phyloP scores from a whole-genome alignment of 1,140 invertebrate genomes.

The Aphis gossypii region DNA sequence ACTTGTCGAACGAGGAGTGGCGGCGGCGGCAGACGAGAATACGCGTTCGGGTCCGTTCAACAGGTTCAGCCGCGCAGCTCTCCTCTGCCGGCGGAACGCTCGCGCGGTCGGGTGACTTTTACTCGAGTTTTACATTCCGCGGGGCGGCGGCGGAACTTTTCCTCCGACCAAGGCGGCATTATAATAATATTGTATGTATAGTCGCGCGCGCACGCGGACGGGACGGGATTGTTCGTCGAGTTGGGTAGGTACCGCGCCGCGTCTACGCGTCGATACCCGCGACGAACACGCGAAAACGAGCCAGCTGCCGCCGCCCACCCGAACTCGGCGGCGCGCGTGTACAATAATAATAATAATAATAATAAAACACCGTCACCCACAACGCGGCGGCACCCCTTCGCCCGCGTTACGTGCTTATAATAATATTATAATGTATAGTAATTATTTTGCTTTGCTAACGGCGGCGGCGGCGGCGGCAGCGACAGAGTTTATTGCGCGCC shows the following conservation, averaged over 20 bases:
- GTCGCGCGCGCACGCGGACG: no score
- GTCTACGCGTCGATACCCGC: neutral
- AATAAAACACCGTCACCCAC: neutral
- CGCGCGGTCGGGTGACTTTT: neutral
- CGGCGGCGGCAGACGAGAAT: neutral
- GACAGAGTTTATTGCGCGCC: slow-evolving; percentile 18
- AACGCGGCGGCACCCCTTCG: neutral
- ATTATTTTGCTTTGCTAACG: slow-evolving; percentile 11
- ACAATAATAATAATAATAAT: neutral
- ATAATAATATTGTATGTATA: neutral
- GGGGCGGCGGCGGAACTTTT: neutral
- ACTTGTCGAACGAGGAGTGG: neutral
- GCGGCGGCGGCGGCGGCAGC: neutral
- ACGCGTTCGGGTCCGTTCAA: slow-evolving; percentile 29
- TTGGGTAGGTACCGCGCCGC: neutral
- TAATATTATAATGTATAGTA: neutral
- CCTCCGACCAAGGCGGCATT: no score
- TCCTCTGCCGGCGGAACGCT: neutral
- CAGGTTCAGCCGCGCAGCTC: slow-evolving; percentile 1
- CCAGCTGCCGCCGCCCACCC: neutral
- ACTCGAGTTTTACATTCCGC: neutral
- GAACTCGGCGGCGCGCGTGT: neutral
- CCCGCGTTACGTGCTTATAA: neutral
- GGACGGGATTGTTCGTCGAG: neutral
- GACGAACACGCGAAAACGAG: neutral